Percentiles rank a stretch among this genome's conserved stretches.
Evolutionary conservation across 2,113 vertebrate genomes (phyloP).

Genomic region (Baryphthengus martii): DNA sequence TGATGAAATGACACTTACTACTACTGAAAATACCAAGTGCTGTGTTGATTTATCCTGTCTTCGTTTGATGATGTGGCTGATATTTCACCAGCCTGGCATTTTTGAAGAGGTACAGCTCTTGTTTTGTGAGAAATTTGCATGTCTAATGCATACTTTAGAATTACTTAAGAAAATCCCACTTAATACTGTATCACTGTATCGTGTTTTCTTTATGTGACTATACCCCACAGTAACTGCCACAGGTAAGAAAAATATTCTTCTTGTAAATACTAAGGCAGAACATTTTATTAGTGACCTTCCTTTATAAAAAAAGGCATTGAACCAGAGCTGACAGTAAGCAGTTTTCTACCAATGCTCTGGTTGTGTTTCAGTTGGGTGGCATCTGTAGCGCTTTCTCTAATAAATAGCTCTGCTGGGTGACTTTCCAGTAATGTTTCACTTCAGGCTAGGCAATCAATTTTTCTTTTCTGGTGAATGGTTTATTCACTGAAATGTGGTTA

Average conservation of each 20-base stretch:
- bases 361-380: background rate
- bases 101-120: slow-evolving; percentile 32
- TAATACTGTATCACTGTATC: background rate
- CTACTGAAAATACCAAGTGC: background rate
- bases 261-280: background rate
- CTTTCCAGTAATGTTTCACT: background rate
- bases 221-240: background rate
- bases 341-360: background rate
- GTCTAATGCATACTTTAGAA: background rate
- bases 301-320: background rate
- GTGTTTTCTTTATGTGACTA: background rate
- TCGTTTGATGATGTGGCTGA: background rate
- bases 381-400: background rate
- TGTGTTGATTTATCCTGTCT: background rate
- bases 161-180: background rate
- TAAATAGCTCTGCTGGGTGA: background rate
- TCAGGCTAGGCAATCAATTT: background rate
- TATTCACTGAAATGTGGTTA: slow-evolving; percentile 11
- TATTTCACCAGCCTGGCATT: slow-evolving; percentile 33
- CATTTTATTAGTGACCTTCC: background rate
- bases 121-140: background rate
- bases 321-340: background rate
- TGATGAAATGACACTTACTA: background rate
- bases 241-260: background rate
- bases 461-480: background rate